A percentile compares a stretch with the other conserved stretches of the same genome.
phyloP scores from a whole-genome alignment of 2,888 invertebrate genomes.

The Erpobdella octoculata region DNA sequence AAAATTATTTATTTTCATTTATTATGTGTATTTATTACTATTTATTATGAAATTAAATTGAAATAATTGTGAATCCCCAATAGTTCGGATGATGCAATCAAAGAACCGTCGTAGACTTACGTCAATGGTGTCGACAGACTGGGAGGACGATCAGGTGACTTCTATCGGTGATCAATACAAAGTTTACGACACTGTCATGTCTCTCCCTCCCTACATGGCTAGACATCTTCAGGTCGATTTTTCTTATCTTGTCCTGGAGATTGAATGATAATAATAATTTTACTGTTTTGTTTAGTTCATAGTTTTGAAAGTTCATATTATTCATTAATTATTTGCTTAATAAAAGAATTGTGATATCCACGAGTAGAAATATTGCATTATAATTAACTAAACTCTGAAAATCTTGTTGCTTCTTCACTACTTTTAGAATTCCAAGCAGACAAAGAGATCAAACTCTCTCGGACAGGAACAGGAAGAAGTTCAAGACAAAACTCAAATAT shows the following conservation, averaged over 20 bases:
- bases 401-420: background rate
- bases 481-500: background rate
- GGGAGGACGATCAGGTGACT: conserved; percentile 14
- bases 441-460: background rate
- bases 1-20: no score
- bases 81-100: background rate
- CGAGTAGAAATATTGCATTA: no score
- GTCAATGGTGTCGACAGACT: background rate
- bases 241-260: background rate
- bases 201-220: conserved; percentile 11
- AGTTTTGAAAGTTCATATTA: no score
- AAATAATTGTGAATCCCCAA: no score
- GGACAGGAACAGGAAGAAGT: conserved; percentile 11
- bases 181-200: conserved; percentile 26
- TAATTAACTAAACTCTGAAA: no score
- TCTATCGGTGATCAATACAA: background rate
- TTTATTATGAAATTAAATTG: no score
- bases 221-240: background rate
- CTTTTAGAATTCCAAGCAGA: conserved; percentile 1
- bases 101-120: conserved; percentile 5
- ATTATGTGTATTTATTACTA: no score
- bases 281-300: no score
- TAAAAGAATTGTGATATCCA: no score
- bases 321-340: background rate
- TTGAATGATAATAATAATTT: no score